Evolutionary conservation across 2,797 vertebrate genomes (phyloP), one percentile per base, ranked within the genome.

Genomic region (Botia almorhae): DNA sequence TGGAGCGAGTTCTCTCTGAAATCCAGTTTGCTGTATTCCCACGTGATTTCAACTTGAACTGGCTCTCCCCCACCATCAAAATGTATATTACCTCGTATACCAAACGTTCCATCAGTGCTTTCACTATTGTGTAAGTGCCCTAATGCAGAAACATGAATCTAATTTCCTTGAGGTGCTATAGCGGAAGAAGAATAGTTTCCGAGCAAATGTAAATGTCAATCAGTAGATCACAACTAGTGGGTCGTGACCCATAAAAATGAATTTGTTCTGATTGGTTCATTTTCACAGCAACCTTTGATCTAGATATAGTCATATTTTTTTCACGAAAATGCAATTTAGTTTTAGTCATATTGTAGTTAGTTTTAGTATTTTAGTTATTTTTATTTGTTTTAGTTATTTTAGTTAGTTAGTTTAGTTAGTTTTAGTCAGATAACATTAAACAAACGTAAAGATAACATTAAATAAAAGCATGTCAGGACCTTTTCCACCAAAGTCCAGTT

Each of bases 51-150:
- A 29, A 23, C 58, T 61, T 61, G 12, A 61, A 29, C 58, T 2
- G 60, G 12, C 60, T 61, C 60, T 61, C 33, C 23, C 26, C n/a
- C 14, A 29, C 23, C 60, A 29, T 16, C 60, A 29, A 33, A 61
- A 29, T 26, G 13, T 33, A 16, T 29, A 29, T 61, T 33, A 61
- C 12, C 21, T 29, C 26, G 12, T 29, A 10, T 61, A 29, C 26
- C 21, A 14, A 21, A 61, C 12, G 12, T 29, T 61, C 60, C 13
- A 61, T 61, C 60, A 61, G 26, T 16, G 60, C 60, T 61, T 61
- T 61, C 26, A 61, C 23, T 61, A 16, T 61, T 61, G 60, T 8
- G 26, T 61, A 61, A 61, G 60, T 61, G 60, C 60, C 33, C 33
- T 43, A 71, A 39, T 21, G 50, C 26, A 55, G 26, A 36, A 58